Evolutionary conservation across 2,888 invertebrate species (phyloP), one percentile per base, ranked within the genome.

Genomic region (Cryptocephalus moraei): DNA sequence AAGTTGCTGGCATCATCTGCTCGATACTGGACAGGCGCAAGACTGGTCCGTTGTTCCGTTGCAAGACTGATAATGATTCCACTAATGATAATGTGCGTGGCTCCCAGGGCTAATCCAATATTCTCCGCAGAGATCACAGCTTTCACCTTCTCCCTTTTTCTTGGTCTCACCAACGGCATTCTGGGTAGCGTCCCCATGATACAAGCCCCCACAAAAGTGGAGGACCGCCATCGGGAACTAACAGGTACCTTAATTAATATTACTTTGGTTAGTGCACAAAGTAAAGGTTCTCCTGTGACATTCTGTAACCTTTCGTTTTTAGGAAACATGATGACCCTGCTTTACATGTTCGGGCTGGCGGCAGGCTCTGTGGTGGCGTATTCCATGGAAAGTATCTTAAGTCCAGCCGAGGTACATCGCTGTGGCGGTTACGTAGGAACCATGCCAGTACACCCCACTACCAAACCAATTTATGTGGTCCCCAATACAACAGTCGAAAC

Each of bases 131-230:
- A 85, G 64, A 75, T 77, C 22, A 81, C 81, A 55, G 79, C 86
- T 0, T 75, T 86, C 52, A 60, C 82, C 11, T 78, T 86, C 48
- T 82, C 84, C 8, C 64, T 83, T 60, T 60, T 82, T 1, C 72
- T 93, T 50, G 93, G 93, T 1, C 75, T 91, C 13, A 84, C 85
- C 41, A 93, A 93, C 61, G 93, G 93, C 0, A 75, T 92, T 40
- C 82, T 93, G 46, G 93, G 93, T 4, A 91, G 91, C 49, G 81
- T 93, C 32, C 93, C 93, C 2, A 93, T 93, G 90, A 91, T 93
- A 61, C 77, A 89, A 62, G 93, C 92, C 1, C 90, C 93, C 1
- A 82, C 84, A 41, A 83, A 88, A 63, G 91, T 93, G 6, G 82
- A 88, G 10, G 86, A 89, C 49, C 86, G 90, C 45, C 82, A 89